Base-by-base conservation (phyloP, 1,140 invertebrate species). In the Anoplophora glabripennis region DNA sequence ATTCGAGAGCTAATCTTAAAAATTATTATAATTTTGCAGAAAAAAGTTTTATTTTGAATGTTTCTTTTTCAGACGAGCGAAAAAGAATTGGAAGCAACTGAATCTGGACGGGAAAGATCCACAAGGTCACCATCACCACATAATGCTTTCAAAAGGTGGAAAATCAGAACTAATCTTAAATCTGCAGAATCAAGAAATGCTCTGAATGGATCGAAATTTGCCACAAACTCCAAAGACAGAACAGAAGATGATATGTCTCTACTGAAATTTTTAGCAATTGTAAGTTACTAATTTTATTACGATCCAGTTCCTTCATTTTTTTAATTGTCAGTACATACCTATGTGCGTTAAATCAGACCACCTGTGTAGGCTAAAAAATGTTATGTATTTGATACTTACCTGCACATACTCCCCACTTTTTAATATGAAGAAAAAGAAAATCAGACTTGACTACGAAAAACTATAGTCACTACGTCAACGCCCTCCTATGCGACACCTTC, bases 181-280 rank as follows among this genome's bases (percentile, higher is more conserved):
- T 51, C 65, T 11, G 44, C 61, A 17, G 47, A 68, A 59, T 62
- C 57, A 45, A 60, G 68, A 63, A 46, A 59, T 37, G 46, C 61
- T 15, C 53, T 69, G 34, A 65, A 67, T 35, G 68, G 58, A 28
- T 57, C 62, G 2, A 60, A 61, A 55, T 55, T 42, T 9, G 52
- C 49, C 4, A 51, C 35, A 21, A 40, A 48, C 33, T 59, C 51
- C 40, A 63, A 67, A 53, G 49, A 57, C n/a, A 55, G 61, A 45
- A 52, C n/a, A 11, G 71, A 76, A 34, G 76, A 78, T 42, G 79
- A 80, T 53, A 82, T 82, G 77, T 83, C 83, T 11, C 69, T 85
- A 59, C 75, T 85, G 34, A 84, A 85, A 76, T 83, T 83, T 70
- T 74, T 85, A 59, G 83, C 83, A 53, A 77, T 85, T 76, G 83